Conservation (phyloP, 2,888 invertebrate genomes). For the Holacanthella duospinosa region DNA sequence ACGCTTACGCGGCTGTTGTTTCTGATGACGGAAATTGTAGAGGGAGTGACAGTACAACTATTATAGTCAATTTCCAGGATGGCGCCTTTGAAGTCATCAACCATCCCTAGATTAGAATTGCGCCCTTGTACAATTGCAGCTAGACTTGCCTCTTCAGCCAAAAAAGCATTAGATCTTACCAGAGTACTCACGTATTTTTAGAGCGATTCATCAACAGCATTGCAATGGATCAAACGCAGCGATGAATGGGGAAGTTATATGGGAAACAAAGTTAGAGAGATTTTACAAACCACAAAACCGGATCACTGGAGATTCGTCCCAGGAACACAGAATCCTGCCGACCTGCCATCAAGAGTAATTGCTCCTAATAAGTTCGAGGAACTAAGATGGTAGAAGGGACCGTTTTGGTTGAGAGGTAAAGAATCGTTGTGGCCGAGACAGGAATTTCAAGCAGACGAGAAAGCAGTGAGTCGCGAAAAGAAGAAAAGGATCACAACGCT, state of each 20-base stretch:
- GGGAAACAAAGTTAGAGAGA: conserved; percentile 11
- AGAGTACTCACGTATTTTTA: background rate
- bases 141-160: background rate
- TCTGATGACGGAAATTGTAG: background rate
- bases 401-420: background rate
- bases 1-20: background rate
- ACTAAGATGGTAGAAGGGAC: background rate
- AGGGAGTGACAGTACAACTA: background rate
- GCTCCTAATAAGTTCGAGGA: background rate
- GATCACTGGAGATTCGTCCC: background rate
- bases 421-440: background rate
- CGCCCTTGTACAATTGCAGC: background rate
- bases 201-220: conserved; percentile 11
- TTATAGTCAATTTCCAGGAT: background rate
- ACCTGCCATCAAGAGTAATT: background rate
- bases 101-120: background rate
- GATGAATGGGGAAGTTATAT: conserved; percentile 13
- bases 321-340: background rate
- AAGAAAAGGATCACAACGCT: background rate
- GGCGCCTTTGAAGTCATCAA: background rate
- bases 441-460: background rate
- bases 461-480: background rate
- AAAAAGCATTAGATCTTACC: background rate
- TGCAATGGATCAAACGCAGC: conserved; percentile 6
- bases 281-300: background rate